These are phyloP conservation scores for Rotaria sp. DNA, from an alignment of 2,888 invertebrate species.

Conservation along the genomic window DNA sequence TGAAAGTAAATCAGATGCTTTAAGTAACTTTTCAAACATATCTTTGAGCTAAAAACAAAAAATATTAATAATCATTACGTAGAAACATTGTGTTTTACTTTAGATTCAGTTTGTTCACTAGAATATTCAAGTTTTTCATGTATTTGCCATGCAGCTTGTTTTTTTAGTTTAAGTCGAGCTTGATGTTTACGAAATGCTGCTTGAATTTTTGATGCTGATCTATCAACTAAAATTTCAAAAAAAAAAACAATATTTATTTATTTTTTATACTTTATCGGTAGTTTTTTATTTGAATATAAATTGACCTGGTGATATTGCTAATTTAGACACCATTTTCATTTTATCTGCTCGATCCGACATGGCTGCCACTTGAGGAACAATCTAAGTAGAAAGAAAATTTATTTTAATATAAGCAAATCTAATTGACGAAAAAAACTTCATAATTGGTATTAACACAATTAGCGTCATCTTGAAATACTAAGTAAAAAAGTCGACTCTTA, in stretches of 20 bases:
- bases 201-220: conserved; percentile 19
- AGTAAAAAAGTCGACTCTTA: background rate
- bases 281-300: background rate
- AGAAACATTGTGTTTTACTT: background rate
- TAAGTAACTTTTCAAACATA: conserved; percentile 30
- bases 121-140: conserved; percentile 30
- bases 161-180: conserved; percentile 24
- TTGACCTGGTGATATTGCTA: background rate
- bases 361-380: conserved; percentile 15
- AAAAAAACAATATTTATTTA: background rate
- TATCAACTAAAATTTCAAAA: background rate
- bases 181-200: conserved; percentile 24
- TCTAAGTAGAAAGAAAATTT: background rate
- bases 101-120: background rate
- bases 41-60: background rate
- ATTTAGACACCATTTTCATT: background rate
- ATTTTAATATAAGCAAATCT: background rate
- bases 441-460: background rate
- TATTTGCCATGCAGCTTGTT: conserved; percentile 25
- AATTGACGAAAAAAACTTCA: background rate
- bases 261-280: background rate
- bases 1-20: background rate
- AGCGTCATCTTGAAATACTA: background rate
- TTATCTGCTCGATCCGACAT: background rate
- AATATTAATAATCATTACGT: background rate